Evolutionary conservation across 2,113 vertebrate genomes (phyloP), one percentile per base, ranked within the genome.

Genomic region (Hypomesus transpacificus): DNA sequence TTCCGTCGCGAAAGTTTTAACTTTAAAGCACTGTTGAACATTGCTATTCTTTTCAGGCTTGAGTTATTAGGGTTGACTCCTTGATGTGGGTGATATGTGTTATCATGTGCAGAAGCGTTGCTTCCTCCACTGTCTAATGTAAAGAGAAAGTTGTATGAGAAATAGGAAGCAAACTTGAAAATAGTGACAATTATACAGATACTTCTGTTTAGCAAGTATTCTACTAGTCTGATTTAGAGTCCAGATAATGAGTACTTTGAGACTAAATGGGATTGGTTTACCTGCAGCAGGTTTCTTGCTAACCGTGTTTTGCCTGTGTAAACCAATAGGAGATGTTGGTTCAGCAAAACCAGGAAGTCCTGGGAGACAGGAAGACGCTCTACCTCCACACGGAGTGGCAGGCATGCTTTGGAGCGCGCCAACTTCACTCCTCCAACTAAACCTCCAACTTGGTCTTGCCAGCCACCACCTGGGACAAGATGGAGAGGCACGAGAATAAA

Each of bases 381-480:
- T 76, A 98, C 95, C 3, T 92, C 91, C 63, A 98, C 96, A 78
- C 79, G 87, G 31, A 98, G 91, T 0, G 96, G 96, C 54, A 98
- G 87, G 75, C 80, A 88, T 0, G 95, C 90, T 61, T 70, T 82
- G 0, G 95, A 98, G 1, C 94, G 92, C 0, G 94, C 96, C 0
- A 96, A 89, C 80, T 99, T 98, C 46, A 98, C 87, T 46, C 95
- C 96, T 0, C 96, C 95, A 66, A 96, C 85, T 0, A 99, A 85
- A 13, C 97, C 96, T 0, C 97, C 96, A 0, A 98, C 95, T 85
- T 98, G 96, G 78, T 98, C 97, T 89, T 99, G 97, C 97, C 97
- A 99, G 14, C 97, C 96, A 0, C 97, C 97, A 2, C 97, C 97
- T 99, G 60, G 66, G 0, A 74, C n/a, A 54, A 18, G 11, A 31